Percentiles rank a stretch among this genome's conserved stretches.
phyloP scores from a whole-genome alignment of 2,797 vertebrate species.

The Tragelaphus oryx region DNA sequence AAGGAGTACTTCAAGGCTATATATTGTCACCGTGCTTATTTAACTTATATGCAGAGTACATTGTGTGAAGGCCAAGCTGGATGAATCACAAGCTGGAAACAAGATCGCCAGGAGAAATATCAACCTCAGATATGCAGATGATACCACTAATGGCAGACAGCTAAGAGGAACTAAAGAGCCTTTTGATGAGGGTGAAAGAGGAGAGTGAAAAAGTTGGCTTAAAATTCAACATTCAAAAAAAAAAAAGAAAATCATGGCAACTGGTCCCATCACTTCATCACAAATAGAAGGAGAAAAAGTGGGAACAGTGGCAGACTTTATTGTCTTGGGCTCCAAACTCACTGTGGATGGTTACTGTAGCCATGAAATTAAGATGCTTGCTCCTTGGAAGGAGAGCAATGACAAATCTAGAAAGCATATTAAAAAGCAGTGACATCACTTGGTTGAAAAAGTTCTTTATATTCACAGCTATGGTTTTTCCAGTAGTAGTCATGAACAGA shows the following conservation, averaged over 20 bases:
- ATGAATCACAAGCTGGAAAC: not conserved
- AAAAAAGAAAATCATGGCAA: not conserved
- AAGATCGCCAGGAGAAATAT: not conserved
- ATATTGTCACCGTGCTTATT: accelerated
- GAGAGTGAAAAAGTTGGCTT: not conserved
- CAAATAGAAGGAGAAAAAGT: not conserved
- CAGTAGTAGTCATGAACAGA: not conserved
- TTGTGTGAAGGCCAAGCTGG: not conserved
- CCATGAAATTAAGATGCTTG: not conserved
- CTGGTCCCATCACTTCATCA: not conserved
- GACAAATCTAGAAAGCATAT: not conserved
- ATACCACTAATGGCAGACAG: not conserved
- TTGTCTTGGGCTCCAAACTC: not conserved
- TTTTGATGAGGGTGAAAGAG: not conserved
- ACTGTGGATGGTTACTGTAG: not conserved
- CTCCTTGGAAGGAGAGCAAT: not conserved
- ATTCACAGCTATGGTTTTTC: not conserved
- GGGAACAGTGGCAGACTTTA: not conserved
- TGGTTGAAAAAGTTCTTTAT: not conserved
- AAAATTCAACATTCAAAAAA: not conserved
- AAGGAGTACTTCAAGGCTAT: not conserved
- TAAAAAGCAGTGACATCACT: not conserved
- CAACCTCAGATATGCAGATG: not conserved
- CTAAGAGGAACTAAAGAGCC: not conserved
- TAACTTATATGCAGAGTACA: not conserved